Base-by-base conservation (phyloP, 2,888 invertebrate species). In the Limnephilus auricula region DNA sequence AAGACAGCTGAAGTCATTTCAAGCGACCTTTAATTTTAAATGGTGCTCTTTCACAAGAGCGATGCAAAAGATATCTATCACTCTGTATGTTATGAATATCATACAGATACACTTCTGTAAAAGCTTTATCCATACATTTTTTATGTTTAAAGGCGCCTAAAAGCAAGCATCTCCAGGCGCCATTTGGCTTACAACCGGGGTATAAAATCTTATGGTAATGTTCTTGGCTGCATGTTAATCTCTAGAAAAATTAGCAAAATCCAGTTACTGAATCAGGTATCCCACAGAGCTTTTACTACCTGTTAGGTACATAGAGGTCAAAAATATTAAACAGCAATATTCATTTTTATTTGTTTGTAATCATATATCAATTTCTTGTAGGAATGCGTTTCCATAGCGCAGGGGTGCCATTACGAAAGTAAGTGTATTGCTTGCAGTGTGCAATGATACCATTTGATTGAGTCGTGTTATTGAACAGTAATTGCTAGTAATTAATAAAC, bases 401-500 rank as follows among this genome's bases (percentile, higher is more conserved):
- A 65, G 65, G 65, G 65, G 65, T 65, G 65, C 65, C 25, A 65
- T 65, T 65, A 65, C 45, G 85, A 37, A 45, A 12, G 37, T 4
- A 40, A 85, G 25, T 45, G 45, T 13, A 40, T 34, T 85, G 12
- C 25, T 65, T 65, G 65, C n/a, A 65, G 65, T 25, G 4, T n/a
- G 85, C 30, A 85, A 85, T 84, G 34, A 84, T 40, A 85, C 18
- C 40, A 40, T 85, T 85, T 85, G 45, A 85, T 85, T 30, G 45
- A 87, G 65, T 65, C 65, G 65, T 78, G 87, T 87, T 50, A 87
- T 87, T 87, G 65, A 50, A 45, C 80, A 88, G 87, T 65, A 88
- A 90, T 90, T 37, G 65, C 40, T 65, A n/a, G 34, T 65, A 90
- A 90, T 90, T 90, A 90, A 87, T 88, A 79, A 85, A 31, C 80